These are phyloP conservation scores for Lamproptera curius DNA, from an alignment of 2,888 invertebrate genomes.

Conservation along the genomic window DNA sequence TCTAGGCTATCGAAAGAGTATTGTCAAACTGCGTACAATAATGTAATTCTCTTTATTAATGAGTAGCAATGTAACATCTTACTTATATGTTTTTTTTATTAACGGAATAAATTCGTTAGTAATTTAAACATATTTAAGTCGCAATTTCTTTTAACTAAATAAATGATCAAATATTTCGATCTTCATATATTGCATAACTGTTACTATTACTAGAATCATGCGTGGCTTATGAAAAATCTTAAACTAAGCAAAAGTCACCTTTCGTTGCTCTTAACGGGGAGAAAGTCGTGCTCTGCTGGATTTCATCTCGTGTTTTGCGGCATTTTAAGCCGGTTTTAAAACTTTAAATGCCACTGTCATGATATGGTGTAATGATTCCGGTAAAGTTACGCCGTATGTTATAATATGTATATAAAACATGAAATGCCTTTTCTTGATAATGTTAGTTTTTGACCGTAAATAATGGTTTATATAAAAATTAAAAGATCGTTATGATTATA, in stretches of 20 bases:
- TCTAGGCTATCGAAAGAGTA: too few relatives aligned
- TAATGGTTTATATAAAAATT: not conserved
- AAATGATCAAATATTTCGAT: too few relatives aligned
- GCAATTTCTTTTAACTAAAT: too few relatives aligned
- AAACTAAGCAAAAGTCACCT: not conserved
- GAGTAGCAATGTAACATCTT: too few relatives aligned
- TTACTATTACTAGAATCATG: not conserved
- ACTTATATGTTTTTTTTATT: too few relatives aligned
- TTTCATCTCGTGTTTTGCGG: constrained; percentile 5
- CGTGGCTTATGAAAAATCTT: constrained; percentile 15
- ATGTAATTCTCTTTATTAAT: too few relatives aligned
- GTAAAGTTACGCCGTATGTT: not conserved
- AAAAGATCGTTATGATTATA: too few relatives aligned
- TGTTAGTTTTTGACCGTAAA: not conserved
- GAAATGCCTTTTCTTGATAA: not conserved
- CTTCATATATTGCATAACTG: too few relatives aligned
- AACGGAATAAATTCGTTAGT: too few relatives aligned
- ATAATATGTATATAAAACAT: constrained; percentile 1
- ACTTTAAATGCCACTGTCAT: constrained; percentile 2
- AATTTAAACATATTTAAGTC: too few relatives aligned
- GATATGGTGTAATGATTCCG: constrained; percentile 6
- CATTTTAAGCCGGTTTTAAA: constrained; percentile 10
- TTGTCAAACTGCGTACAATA: too few relatives aligned
- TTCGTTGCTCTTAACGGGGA: constrained; percentile 3
- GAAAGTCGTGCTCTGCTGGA: constrained; percentile 12